Base-by-base conservation (phyloP, 2,113 vertebrate genomes). In the Dolichotis patagonum region DNA sequence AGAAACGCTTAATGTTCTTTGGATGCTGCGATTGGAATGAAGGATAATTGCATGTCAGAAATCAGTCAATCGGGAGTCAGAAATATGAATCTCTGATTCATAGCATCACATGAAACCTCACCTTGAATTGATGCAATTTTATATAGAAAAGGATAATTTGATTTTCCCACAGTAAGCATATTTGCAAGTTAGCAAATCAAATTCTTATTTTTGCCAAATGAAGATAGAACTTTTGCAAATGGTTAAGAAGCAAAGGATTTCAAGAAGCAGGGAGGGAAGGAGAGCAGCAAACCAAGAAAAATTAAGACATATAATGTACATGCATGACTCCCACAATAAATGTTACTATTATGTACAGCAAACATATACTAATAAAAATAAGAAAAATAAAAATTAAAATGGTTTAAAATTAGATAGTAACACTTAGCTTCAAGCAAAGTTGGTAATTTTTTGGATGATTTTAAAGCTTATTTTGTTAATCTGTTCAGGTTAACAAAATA, bases 171-270 rank as follows among this genome's bases (percentile, higher is more conserved):
- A 14, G 19, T 73, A 85, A 82, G 20, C 4, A 26, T 58, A 24
- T 58, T 14, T 82, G 52, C 5, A 60, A 83, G 54, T 56, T 63
- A 84, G 49, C 95, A 95, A 96, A 92, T 83, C 0, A 95, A 90
- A 91, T 19, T 92, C 38, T 94, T 73, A 63, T 35, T 95, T 92
- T 90, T 81, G 17, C 2, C n/a, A 96, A 75, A 28, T 75, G 43
- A 19, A 32, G 28, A 78, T 49, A 30, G 43, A 46, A 12, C 28
- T 32, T 78, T 30, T 32, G 43, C 6, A 78, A 49, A 32, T 32
- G 26, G 13, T 14, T 30, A 30, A 22, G 26, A 6, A 30, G 16
- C 24, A 46, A 77, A 77, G 26, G 13, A 8, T 77, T 28, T 43
- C 24, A 77, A 46, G 41, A 26, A 77, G 12, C 20, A 75, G 24